Percentiles rank a stretch among this genome's conserved stretches.
Conservation (phyloP, 2,888 invertebrate species). For the Pomacea canaliculata region DNA sequence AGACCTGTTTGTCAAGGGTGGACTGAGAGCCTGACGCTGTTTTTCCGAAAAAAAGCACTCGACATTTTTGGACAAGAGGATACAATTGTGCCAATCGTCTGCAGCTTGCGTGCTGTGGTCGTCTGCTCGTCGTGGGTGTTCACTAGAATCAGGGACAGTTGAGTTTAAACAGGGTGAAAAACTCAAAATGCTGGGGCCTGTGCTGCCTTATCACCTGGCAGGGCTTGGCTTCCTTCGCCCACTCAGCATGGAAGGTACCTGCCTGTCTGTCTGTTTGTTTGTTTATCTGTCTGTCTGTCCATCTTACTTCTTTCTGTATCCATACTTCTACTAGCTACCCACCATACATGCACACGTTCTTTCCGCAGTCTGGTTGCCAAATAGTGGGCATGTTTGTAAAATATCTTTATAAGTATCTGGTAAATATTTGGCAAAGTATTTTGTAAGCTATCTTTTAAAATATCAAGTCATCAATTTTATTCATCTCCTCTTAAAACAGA, state of each 20-base stretch:
- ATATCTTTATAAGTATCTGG: not conserved
- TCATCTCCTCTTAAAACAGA: no score
- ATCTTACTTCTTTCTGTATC: not conserved
- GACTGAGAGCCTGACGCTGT: no score
- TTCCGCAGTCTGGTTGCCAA: not conserved
- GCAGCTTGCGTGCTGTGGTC: no score
- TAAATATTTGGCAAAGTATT: not conserved
- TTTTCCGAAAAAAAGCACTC: no score
- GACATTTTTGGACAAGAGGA: no score
- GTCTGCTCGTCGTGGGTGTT: no score
- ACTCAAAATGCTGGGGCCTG: constrained; percentile 48
- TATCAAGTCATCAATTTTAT: no score
- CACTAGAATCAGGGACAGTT: no score
- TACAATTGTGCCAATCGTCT: no score
- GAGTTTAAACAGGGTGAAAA: no score
- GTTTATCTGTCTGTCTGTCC: constrained; percentile 16
- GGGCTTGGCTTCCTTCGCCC: constrained; percentile 55
- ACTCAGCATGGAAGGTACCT: constrained; percentile 55
- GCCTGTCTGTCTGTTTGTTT: constrained; percentile 16
- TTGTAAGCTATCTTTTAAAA: no score
- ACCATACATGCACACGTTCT: not conserved
- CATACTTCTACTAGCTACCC: not conserved
- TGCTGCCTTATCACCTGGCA: constrained; percentile 57
- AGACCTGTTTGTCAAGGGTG: no score
- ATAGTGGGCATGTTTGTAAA: not conserved